These are phyloP conservation scores for Hippolais icterina DNA, from an alignment of 2,113 vertebrate genomes.

Conservation along the genomic window DNA sequence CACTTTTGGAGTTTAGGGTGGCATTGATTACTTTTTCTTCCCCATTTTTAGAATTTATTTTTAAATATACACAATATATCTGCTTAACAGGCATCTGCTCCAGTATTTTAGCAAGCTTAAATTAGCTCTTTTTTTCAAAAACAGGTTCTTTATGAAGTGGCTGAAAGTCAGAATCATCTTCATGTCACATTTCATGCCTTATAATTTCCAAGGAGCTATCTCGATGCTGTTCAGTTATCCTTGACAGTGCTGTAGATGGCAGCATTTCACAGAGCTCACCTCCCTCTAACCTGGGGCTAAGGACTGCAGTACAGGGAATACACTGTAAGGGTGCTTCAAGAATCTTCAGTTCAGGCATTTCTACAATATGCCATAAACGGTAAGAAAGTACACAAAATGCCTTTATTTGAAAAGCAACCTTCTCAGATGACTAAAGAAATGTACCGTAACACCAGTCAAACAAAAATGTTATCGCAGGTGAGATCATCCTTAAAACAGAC, in stretches of 20 bases:
- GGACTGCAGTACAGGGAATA: not conserved
- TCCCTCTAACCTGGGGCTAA: not conserved
- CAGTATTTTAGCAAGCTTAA: not conserved
- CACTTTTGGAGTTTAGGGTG: not conserved
- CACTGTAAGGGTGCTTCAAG: not conserved
- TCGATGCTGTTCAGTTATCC: not conserved
- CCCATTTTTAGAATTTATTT: not conserved
- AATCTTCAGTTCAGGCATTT: not conserved
- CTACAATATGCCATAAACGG: accelerated
- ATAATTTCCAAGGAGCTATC: not conserved
- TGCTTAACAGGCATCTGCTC: not conserved
- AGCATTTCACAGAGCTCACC: not conserved
- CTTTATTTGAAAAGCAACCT: not conserved
- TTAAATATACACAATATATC: not conserved
- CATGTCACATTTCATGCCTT: not conserved
- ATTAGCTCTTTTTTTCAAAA: not conserved
- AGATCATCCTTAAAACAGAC: not conserved
- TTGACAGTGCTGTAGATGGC: constrained; percentile 2
- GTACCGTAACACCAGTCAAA: not conserved
- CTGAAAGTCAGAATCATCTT: not conserved
- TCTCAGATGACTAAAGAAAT: not conserved
- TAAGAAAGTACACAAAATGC: not conserved
- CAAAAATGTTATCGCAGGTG: not conserved
- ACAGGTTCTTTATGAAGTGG: not conserved
- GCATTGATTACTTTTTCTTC: not conserved